Base-by-base conservation (phyloP, 2,113 vertebrate genomes). In the Jaculus jaculus region DNA sequence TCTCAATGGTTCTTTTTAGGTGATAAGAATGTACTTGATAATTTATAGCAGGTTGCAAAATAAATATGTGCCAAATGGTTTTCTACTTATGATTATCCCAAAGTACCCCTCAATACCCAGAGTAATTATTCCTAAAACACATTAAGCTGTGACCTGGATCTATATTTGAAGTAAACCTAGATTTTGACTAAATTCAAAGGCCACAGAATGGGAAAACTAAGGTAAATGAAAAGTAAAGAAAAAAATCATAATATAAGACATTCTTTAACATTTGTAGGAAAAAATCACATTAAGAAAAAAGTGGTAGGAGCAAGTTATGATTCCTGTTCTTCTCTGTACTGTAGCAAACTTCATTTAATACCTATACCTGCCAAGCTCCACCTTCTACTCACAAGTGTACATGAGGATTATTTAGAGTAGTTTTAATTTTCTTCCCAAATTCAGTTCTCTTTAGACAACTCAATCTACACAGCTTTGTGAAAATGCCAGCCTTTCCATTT, bases 81-180 rank as follows among this genome's bases (percentile, higher is more conserved):
- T 98, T 98, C 98, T 98, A 97, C 97, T 98, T 98, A 97, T 98
- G 98, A 97, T 95, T 98, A 98, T 96, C 95, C 92, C 97, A 96
- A 98, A 97, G 96, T 98, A 98, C 98, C 98, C 98, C 96, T 98
- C 98, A 15, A 91, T 97, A 97, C 98, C 97, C 97, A 98, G 97
- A 96, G 95, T 98, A 99, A 99, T 99, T 99, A 98, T 98, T 98
- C 97, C 97, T 98, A 98, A 98, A 98, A 98, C 97, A 98, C 98
- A 98, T 98, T 98, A 98, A 98, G 98, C 97, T 96, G 98, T 98
- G 98, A 98, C 97, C 97, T 98, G 97, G 94, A 98, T 98, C 95
- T 88, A 28, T 96, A 98, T 98, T 98, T 98, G 42, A 47, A 47
- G 8, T 47, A 47, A 47, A 47, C 42, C 42, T 47, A 47, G 42